Evolutionary conservation across 2,888 invertebrate genomes (phyloP).

Genomic region (Meliscaeva auricollis): DNA sequence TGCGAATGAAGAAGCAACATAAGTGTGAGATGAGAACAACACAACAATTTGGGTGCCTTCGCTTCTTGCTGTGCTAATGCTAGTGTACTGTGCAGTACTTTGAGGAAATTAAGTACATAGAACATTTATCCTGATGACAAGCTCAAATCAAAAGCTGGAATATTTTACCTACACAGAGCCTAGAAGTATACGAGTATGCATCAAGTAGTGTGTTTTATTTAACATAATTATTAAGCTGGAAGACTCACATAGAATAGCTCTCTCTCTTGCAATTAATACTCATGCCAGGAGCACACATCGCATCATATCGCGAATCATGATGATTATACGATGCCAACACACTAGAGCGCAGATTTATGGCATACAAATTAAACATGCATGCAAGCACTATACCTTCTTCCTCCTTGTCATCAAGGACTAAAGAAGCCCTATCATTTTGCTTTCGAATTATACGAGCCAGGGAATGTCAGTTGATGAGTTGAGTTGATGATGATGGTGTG

Average conservation of each 20-base stretch:
- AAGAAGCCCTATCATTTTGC: constrained; percentile 33
- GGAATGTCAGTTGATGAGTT: not conserved
- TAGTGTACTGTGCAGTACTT: constrained; percentile 6
- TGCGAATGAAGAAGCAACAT: not conserved
- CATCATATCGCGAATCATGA: constrained; percentile 13
- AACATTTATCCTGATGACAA: constrained; percentile 43
- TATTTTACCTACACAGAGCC: constrained; percentile 14
- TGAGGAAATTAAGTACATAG: constrained; percentile 41
- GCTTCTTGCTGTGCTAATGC: not conserved
- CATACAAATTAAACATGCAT: constrained; percentile 48
- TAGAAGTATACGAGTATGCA: constrained; percentile 14
- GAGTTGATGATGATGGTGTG: not conserved
- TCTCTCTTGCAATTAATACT: constrained; percentile 57
- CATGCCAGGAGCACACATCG: constrained; percentile 16
- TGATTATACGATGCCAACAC: constrained; percentile 12
- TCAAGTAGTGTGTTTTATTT: constrained; percentile 64
- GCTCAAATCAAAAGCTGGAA: constrained; percentile 57
- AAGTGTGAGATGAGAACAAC: not conserved
- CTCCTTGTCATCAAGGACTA: constrained; percentile 18
- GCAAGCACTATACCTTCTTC: not conserved
- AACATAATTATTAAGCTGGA: constrained; percentile 57
- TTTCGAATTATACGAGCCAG: constrained; percentile 9
- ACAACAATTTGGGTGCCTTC: not conserved
- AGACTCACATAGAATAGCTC: constrained; percentile 4
- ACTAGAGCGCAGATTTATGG: constrained; percentile 47